phyloP scores from a whole-genome alignment of 2,888 invertebrate species.

The Anarsia innoxiella region DNA sequence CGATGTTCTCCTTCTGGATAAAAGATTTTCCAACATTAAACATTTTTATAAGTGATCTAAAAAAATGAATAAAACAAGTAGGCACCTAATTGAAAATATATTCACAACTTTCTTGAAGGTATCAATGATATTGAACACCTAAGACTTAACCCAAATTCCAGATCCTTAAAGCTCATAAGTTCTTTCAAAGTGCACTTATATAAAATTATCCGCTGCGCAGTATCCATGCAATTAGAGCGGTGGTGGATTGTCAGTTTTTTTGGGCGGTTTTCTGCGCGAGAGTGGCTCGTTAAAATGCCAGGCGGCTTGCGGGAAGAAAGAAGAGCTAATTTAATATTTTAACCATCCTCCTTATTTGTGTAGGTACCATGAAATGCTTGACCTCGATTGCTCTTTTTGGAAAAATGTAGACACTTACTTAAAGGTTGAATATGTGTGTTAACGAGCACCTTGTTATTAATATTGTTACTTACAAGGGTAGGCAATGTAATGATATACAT shows the following conservation, averaged over 20 bases:
- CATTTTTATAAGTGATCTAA: too few species aligned
- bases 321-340: constrained; percentile 55
- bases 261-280: constrained; percentile 33
- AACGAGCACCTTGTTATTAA: constrained; percentile 25
- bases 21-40: too few species aligned
- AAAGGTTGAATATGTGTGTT: constrained; percentile 30
- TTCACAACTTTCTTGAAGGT: too few species aligned
- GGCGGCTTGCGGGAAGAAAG: constrained; percentile 41
- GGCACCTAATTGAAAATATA: too few species aligned
- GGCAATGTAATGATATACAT: too few species aligned
- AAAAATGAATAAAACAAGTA: too few species aligned
- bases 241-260: constrained; percentile 40
- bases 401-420: constrained; percentile 31
- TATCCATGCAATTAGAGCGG: constrained; percentile 51
- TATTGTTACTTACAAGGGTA: constrained; percentile 5
- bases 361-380: constrained; percentile 37
- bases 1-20: background rate
- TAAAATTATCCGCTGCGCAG: too few species aligned
- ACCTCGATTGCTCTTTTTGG: constrained; percentile 49
- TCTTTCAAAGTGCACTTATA: too few species aligned
- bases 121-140: too few species aligned
- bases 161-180: too few species aligned
- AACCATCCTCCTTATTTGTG: constrained; percentile 51
- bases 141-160: too few species aligned
- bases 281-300: constrained; percentile 64